Conservation (phyloP, 2,113 vertebrate genomes). For the Pangasianodon hypophthalmus region DNA sequence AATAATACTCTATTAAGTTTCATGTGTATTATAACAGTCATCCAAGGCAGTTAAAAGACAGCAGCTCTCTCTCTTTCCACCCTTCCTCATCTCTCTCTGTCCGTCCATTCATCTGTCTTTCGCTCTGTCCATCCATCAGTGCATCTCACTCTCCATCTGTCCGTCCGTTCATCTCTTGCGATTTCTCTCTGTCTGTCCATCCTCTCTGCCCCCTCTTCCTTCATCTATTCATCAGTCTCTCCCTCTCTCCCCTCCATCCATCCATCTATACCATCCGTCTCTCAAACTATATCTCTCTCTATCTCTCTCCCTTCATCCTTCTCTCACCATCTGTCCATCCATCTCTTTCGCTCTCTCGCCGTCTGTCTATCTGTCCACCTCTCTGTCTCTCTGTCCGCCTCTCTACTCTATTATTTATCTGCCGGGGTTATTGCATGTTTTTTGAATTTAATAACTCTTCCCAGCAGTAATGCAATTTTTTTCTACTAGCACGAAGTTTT, state of each 20-base stretch:
- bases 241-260: background rate
- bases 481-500: background rate
- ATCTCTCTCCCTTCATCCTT: background rate
- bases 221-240: background rate
- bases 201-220: too few species aligned
- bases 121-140: background rate
- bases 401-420: background rate
- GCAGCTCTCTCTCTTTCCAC: background rate
- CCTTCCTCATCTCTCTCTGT: background rate
- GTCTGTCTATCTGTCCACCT: background rate
- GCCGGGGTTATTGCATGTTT: background rate
- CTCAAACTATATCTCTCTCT: background rate
- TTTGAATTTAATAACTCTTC: background rate
- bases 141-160: too few species aligned
- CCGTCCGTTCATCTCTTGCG: too few species aligned
- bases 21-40: background rate
- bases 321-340: background rate
- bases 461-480: background rate
- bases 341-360: background rate
- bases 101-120: background rate
- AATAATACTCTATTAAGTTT: background rate
- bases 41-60: background rate
- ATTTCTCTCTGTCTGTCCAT: too few species aligned
- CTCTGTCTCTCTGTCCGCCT: too few species aligned
- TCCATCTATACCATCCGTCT: background rate